Conservation (phyloP, 2,113 vertebrate species). For the Corynorhinus townsendii region DNA sequence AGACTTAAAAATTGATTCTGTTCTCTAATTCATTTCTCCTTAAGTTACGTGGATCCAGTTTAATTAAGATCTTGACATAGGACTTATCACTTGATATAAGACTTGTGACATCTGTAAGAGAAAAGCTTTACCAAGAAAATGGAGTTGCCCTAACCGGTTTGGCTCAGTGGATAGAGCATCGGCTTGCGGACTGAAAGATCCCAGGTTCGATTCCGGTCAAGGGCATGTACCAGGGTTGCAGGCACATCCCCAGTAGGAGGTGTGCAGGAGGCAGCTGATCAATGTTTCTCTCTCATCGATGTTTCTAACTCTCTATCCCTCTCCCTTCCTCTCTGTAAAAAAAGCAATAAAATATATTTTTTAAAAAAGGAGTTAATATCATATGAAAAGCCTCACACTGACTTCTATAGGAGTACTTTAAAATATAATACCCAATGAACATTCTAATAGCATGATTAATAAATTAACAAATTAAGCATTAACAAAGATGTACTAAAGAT, state of each 20-base stretch:
- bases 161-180: no score
- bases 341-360: no score
- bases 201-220: no score
- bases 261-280: no score
- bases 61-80: constrained; percentile 9
- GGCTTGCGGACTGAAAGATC: no score
- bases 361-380: no score
- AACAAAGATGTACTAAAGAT: neutral
- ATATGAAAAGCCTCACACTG: neutral
- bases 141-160: no score
- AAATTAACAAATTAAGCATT: constrained; percentile 15
- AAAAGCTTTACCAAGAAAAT: constrained; percentile 33
- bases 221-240: no score
- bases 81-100: neutral
- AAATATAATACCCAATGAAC: neutral
- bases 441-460: neutral
- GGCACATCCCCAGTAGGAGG: no score
- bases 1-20: constrained; percentile 23
- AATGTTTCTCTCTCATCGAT: no score
- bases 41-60: neutral
- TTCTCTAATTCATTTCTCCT: constrained; percentile 27
- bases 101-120: neutral
- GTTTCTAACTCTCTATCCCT: no score
- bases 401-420: constrained; percentile 34
- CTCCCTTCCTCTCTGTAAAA: no score